Base-by-base conservation (phyloP, 37 sponge, comb jelly and placozoan species). In the Oscarella lobularis region DNA sequence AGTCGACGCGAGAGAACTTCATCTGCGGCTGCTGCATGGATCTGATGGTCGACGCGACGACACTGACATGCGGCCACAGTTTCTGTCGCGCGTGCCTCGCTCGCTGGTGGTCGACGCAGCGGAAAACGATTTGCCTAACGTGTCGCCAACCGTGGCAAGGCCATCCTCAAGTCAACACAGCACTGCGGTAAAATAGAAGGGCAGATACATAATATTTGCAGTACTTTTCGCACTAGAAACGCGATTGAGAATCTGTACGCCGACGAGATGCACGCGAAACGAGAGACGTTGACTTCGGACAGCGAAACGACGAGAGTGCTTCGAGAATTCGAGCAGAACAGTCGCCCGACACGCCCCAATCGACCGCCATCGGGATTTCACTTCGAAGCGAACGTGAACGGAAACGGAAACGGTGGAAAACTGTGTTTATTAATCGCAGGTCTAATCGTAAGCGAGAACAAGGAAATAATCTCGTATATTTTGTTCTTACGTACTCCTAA, bases 81-180 rank as follows among this genome's bases (percentile, higher is more conserved):
- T 89, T 82, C 78, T 89, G 90, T 74, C 83, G 77, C 33, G 75
- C 83, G 37, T 89, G 90, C 40, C 54, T 89, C 37, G 90, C 87
- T 4, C 14, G 29, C 1, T 6, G 85, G 73, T 85, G 87, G 84
- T 67, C 66, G 35, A 83, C 31, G 36, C 41, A 67, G 31, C 38
- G 39, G 1, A 38, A n/a, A 1, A 83, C 54, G 5, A 74, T 34
- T 31, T 89, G 90, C 72, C 90, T 86, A 32, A 39, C 79, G 38
- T 89, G 90, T 68, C 37, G 87, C 0, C 76, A 75, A 3, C 86
- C 90, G 3, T 83, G 86, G 79, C 66, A 54, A 20, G 71, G 35
- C n/a, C 72, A 79, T 14, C 86, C 90, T 29, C 77, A 70, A 39
- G 79, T 89, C 66, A 85, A 89, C 67, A 81, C 83, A 2, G 67